These are phyloP conservation scores for Bombus breviceps DNA, from an alignment of 1,140 invertebrate species.

Conservation along the genomic window DNA sequence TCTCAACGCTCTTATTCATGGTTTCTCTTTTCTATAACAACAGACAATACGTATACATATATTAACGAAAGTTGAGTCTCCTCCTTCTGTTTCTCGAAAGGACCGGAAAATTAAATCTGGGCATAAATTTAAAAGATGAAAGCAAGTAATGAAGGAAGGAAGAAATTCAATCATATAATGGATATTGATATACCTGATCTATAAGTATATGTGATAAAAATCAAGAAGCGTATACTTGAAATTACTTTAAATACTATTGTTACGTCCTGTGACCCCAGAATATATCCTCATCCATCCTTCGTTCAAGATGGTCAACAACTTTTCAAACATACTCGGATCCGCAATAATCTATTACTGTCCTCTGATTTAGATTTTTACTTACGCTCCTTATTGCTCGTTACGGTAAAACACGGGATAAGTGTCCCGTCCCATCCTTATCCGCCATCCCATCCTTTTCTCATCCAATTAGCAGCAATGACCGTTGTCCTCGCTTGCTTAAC, in stretches of 20 bases:
- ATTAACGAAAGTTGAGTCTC: neutral
- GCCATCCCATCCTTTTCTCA: too few relatives aligned
- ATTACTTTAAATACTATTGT: too few relatives aligned
- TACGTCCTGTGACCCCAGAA: too few relatives aligned
- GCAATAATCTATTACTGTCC: too few relatives aligned
- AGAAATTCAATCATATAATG: neutral
- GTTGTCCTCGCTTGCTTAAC: rapidly evolving
- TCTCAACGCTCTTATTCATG: neutral
- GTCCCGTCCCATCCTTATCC: too few relatives aligned
- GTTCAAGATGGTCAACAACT: too few relatives aligned
- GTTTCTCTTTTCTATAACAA: neutral
- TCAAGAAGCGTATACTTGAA: neutral
- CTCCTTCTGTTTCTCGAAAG: too few relatives aligned
- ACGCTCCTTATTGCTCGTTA: too few relatives aligned
- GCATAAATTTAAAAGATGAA: neutral
- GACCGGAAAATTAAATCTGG: neutral
- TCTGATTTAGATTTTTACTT: too few relatives aligned
- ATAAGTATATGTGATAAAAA: neutral
- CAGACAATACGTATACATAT: neutral
- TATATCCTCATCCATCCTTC: too few relatives aligned
- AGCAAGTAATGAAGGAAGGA: rapidly evolving
- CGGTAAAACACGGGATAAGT: rapidly evolving
- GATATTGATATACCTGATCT: neutral
- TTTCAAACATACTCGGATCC: too few relatives aligned
- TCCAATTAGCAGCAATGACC: too few relatives aligned